Conservation (phyloP, 2,888 invertebrate species). For the Sialis lutaria region DNA sequence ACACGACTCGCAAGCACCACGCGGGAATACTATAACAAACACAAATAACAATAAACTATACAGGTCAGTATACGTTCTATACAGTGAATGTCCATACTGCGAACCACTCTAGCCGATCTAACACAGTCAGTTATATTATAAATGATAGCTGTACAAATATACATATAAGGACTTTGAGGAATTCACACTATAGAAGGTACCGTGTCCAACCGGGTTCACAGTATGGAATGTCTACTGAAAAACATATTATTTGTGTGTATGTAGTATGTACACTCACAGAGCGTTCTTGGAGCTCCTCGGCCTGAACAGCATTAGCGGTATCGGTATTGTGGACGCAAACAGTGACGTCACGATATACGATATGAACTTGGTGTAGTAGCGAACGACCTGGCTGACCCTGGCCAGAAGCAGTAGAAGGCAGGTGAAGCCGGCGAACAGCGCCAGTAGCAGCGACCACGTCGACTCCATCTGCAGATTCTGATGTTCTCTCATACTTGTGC, state of each 20-base stretch:
- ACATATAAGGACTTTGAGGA: not conserved
- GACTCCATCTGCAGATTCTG: too few species aligned
- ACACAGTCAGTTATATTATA: not conserved
- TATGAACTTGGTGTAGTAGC: conserved; percentile 53
- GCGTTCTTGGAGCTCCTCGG: conserved; percentile 62
- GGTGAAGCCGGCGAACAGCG: not conserved
- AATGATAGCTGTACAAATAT: not conserved
- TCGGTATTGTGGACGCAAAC: conserved; percentile 40
- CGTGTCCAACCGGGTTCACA: too few species aligned
- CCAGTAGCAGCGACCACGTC: too few species aligned
- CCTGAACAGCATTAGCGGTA: conserved; percentile 58
- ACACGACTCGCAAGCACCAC: conserved; percentile 36
- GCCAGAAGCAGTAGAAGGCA: not conserved
- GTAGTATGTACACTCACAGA: conserved; percentile 43
- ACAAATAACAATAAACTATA: too few species aligned
- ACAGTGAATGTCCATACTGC: too few species aligned
- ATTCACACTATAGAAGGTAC: too few species aligned
- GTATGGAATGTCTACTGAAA: too few species aligned
- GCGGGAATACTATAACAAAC: conserved; percentile 44
- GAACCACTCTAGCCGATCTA: not conserved
- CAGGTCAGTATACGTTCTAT: too few species aligned
- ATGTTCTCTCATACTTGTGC: too few species aligned
- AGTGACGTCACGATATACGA: conserved; percentile 44
- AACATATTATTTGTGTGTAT: not conserved
- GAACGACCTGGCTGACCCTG: conserved; percentile 36